Base-by-base conservation (phyloP, 2,888 invertebrate genomes). In the Entomobrya multifasciata region DNA sequence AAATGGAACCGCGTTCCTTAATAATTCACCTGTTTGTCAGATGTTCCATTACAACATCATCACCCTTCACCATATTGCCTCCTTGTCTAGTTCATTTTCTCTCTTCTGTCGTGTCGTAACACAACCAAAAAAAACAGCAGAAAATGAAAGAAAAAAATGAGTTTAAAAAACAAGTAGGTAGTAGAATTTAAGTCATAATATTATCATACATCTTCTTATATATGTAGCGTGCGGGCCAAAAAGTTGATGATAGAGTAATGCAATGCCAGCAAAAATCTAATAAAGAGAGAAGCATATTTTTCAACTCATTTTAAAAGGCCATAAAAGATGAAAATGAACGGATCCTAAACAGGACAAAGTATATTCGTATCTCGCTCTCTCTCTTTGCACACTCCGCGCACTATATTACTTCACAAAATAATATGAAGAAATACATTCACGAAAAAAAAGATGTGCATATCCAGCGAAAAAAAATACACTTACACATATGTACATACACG, bases 301-400 rank as follows among this genome's bases (percentile, higher is more conserved):
- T 62, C 52, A 80, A 55, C 80, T 70, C 67, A 70, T 70, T 80
- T 80, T 49, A 49, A 65, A 80, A 67, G 52, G 52, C 62, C 60
- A 62, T 67, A 67, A 67, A 67, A 67, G 67, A 67, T 67, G 41
- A 44, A 67, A 17, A n/a, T 27, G 44, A 36, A 41, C 44, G 60
- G 22, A 36, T 27, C 36, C 36, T n/a, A n/a, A 62, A 25, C 8
- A 27, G 22, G 47, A 78, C 60, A 44, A 44, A 41, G n/a, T 27
- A 20, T n/a, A n/a, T n/a, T n/a, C n/a, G n/a, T n/a, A n/a, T n/a
- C n/a, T n/a, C n/a, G n/a, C n/a, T n/a, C n/a, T n/a, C n/a, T n/a
- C n/a, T n/a, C n/a, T n/a, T n/a, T n/a, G n/a, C n/a, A 41, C 41
- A 67, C 11, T 41, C 30, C 41, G 13, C 67, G n/a, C 25, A 15